Base-by-base conservation (phyloP, 2,797 vertebrate species). In the Simalia tracyae region DNA sequence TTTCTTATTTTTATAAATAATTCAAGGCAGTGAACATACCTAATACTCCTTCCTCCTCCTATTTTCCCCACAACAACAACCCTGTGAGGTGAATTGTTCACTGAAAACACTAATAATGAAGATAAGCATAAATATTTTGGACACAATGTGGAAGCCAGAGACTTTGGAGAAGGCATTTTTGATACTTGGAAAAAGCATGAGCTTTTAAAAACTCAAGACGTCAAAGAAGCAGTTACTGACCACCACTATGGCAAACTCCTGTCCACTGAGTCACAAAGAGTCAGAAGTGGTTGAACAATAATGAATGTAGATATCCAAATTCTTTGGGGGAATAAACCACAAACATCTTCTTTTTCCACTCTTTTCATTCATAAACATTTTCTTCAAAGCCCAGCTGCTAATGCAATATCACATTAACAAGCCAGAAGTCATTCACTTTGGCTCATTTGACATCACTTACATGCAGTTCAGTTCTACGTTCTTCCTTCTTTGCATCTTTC, bases 401-500 rank as follows among this genome's bases (percentile, higher is more conserved):
- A 72, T 93, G 60, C 86, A 87, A 57, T 64, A 9, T 15, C 76
- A 60, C 31, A 93, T 89, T 91, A 63, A 86, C 26, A 91, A 36
- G 57, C 93, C 89, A 64, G 88, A 94, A 64, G 63, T 86, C 94
- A 93, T 90, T 88, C 90, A 60, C 91, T 89, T 94, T 92, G 64
- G 26, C 94, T 94, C 89, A 54, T 56, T 91, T 94, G 60, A n/a
- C 91, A 57, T 76, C 81, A 88, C 91, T 92, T 88, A 31, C 90
- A 91, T 92, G 92, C 15, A 92, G 93, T 88, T 92, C 92, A 93
- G 92, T 88, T 56, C 86, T 92, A 0, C 54, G 87, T 94, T 94
- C 87, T 92, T 92, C 91, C 92, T 94, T 95, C 91, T 93, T 94
- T 91, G 60, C 81, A 91, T 94, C 63, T 63, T 87, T 94, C 88